A percentile compares a stretch with the other conserved stretches of the same genome.
Evolutionary conservation across 2,797 vertebrate species (phyloP).

Genomic region (Enteromius anoplus): DNA sequence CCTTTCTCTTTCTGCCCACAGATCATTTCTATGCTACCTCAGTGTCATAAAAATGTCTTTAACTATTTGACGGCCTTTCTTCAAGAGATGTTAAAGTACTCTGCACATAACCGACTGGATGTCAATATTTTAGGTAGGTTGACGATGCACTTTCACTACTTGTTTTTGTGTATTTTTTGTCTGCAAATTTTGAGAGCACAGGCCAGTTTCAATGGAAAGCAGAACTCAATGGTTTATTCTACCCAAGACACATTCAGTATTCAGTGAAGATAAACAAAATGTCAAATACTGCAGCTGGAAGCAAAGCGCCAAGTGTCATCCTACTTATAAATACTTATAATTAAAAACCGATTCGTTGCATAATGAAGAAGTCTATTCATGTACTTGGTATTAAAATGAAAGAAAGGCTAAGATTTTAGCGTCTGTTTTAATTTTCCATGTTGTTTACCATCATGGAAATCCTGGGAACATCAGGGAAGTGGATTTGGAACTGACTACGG

Average conservation of each 20-base stretch:
- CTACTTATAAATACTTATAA: neutral
- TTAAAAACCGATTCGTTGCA: neutral
- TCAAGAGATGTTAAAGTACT: conserved; percentile 88
- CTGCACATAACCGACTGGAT: conserved; percentile 88
- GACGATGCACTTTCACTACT: conserved; percentile 50
- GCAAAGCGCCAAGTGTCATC: neutral
- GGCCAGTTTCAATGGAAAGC: conserved; percentile 28
- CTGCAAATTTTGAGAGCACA: conserved; percentile 7
- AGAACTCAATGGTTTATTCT: conserved; percentile 33
- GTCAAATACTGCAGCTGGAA: neutral
- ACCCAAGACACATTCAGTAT: neutral
- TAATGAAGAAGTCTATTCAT: neutral
- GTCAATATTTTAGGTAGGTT: conserved; percentile 88
- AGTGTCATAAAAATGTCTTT: conserved; percentile 92
- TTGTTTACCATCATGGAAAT: neutral
- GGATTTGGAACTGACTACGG: neutral
- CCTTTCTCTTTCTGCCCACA: conserved; percentile 61
- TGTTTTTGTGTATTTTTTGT: conserved; percentile 37
- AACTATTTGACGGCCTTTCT: conserved; percentile 92
- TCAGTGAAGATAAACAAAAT: neutral
- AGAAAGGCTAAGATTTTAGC: neutral
- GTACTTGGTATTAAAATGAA: neutral
- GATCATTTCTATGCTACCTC: conserved; percentile 86
- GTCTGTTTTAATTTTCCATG: neutral
- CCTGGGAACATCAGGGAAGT: neutral